Base-by-base conservation (phyloP, 1,140 invertebrate genomes). In the Panulirus ornatus region DNA sequence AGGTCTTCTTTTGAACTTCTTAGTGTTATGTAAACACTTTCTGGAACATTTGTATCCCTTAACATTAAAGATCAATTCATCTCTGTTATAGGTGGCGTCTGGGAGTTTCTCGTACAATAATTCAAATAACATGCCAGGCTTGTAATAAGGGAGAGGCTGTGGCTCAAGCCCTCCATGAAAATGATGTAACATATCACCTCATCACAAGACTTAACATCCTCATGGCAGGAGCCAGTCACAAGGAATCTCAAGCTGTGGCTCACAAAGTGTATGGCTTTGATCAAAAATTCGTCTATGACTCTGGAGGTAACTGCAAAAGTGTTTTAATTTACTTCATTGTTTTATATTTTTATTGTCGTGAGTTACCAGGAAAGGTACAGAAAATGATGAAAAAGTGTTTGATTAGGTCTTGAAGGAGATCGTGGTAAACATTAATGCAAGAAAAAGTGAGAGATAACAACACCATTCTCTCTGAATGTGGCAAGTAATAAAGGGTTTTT, bases 241-340 rank as follows among this genome's bases (percentile, higher is more conserved):
- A 58, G 27, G n/a, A 47, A 51, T 30, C 47, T 16, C 27, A 58
- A 54, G 78, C 44, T 3, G 58, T 51, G 44, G 58, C 36, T 38
- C 78, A 38, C 47, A 81, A 81, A 30, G 47, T 81, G 47, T 81
- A 58, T 58, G 78, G 78, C 11, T 81, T 81, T 58, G 78, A 81
- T 81, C 47, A 81, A 36, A 58, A 58, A 1, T 34, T 81, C 38
- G 78, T 81, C 5, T 81, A 36, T 58, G 14, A 8, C 5, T 8
- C 51, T 27, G 78, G 47, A 81, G 78, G 78, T 81, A 51, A 79
- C 9, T 38, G 22, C 34, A 75, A 14, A n/a, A n/a, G n/a, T n/a
- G n/a, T 63, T 63, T 1, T 8, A 70, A n/a, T 30, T 1, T n/a
- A 34, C 66, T 2, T 11, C 0, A 22, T 34, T 30, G 16, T 8